A percentile compares a stretch with the other conserved stretches of the same genome.
Conservation (phyloP, 2,113 vertebrate genomes). For the Ramphastos sulfuratus region DNA sequence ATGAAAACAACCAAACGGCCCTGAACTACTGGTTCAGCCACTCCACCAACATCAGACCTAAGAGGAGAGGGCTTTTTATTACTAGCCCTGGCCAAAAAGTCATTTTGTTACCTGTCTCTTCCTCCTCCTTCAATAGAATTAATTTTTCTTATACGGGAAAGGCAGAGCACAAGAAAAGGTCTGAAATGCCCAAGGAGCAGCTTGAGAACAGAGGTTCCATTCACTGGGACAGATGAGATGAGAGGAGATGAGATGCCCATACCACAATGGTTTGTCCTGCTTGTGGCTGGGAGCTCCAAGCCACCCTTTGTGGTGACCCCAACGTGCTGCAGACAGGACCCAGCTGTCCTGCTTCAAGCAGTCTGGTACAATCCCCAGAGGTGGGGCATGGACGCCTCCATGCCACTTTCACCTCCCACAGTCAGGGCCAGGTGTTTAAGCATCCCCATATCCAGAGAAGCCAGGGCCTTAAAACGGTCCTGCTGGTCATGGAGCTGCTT, state of each 20-base stretch:
- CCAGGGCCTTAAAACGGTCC: not conserved
- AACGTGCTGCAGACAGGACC: accelerated
- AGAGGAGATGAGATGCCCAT: not conserved
- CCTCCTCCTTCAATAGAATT: not conserved
- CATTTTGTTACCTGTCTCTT: not conserved
- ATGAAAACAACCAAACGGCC: not conserved
- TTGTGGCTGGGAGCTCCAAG: not conserved
- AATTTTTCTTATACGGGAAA: not conserved
- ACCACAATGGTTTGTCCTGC: not conserved
- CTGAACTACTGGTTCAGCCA: not conserved
- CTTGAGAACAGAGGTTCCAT: not conserved
- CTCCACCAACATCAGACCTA: not conserved
- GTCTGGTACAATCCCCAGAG: not conserved
- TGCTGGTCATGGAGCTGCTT: not conserved
- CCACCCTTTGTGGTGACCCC: not conserved
- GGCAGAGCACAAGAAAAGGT: not conserved
- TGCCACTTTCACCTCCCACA: not conserved
- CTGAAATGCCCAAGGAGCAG: not conserved
- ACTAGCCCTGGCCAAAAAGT: not conserved
- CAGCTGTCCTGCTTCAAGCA: not conserved
- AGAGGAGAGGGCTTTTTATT: not conserved
- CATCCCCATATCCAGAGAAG: not conserved
- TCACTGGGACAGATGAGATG: not conserved
- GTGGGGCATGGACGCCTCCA: not conserved
- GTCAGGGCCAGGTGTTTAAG: not conserved